A percentile compares a stretch with the other conserved stretches of the same genome.
phyloP scores from a whole-genome alignment of 2,888 invertebrate genomes.

The Loripinus fragilis region DNA sequence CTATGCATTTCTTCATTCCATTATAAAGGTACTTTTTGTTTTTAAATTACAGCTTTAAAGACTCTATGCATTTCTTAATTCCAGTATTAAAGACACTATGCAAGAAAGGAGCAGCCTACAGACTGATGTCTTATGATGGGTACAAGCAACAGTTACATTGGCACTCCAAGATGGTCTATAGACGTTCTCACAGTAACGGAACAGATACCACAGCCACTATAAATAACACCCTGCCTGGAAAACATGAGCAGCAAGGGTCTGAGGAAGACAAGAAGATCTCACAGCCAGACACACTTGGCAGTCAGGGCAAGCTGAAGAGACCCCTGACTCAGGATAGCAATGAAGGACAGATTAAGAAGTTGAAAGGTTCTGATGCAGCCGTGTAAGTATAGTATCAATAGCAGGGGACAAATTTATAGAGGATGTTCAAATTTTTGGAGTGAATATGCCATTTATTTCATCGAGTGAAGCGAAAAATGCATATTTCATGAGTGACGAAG shows the following conservation, averaged over 20 bases:
- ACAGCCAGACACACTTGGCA: not conserved
- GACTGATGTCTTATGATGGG: slow-evolving; percentile 63
- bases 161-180: slow-evolving; percentile 12
- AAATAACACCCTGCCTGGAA: not conserved
- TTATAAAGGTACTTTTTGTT: too few relatives aligned
- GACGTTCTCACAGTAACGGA: not conserved
- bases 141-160: slow-evolving; percentile 44
- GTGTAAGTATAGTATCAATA: too few relatives aligned
- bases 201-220: not conserved
- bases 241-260: slow-evolving; percentile 9
- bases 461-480: too few relatives aligned
- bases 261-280: not conserved
- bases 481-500: too few relatives aligned
- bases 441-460: too few relatives aligned
- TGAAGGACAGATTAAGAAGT: not conserved
- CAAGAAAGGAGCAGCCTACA: slow-evolving; percentile 60
- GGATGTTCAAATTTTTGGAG: too few relatives aligned
- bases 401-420: too few relatives aligned
- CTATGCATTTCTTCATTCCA: too few relatives aligned
- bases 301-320: not conserved
- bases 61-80: too few relatives aligned
- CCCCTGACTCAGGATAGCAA: not conserved
- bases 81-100: slow-evolving; percentile 65
- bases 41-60: too few relatives aligned
- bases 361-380: not conserved